Evolutionary conservation across 2,113 vertebrate genomes (phyloP), one percentile per base, ranked within the genome.

Genomic region (Chamaea fasciata): DNA sequence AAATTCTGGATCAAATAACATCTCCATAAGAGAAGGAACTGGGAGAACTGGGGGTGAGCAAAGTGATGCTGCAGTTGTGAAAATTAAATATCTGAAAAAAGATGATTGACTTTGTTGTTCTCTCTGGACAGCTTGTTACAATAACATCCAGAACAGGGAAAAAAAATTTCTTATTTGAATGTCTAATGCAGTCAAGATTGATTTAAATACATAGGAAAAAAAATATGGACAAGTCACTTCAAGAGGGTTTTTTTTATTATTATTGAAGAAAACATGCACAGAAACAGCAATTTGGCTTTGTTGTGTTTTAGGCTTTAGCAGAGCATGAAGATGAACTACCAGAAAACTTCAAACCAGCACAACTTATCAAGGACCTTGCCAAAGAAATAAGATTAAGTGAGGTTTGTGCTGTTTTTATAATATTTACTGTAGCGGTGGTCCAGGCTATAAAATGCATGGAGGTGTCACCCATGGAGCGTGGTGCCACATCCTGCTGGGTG

Each of bases 361-460:
- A 99, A 94, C 99, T 99, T 94, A 99, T 99, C 94, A 99, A 99
- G 97, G 99, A 99, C 97, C 99, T 99, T 95, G 99, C 99, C 98
- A 99, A 98, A 98, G 99, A 99, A 98, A 99, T 99, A 97, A 97
- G 99, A 97, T 98, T 99, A 97, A 99, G 98, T 83, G 99, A 99
- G 98, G 99, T 99, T 97, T 84, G 97, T 96, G 71, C 19, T 62
- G 42, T 89, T 92, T 71, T 22, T 6, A 4, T 64, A 24, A 13
- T 46, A 49, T 74, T 91, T 85, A 18, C 57, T 68, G 5, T 33
- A 9, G 2, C 60, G 44, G 35, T 55, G 24, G 14, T 67, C n/a
- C 76, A 46, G 41, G 28, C 37, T 78, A 6, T 87, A 21, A 75
- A 87, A 50, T 50, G n/a, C 15, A 3, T 18, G n/a, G 46, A 53